phyloP scores from a whole-genome alignment of 2,797 vertebrate species.

The Neosilurus hyrtlii region DNA sequence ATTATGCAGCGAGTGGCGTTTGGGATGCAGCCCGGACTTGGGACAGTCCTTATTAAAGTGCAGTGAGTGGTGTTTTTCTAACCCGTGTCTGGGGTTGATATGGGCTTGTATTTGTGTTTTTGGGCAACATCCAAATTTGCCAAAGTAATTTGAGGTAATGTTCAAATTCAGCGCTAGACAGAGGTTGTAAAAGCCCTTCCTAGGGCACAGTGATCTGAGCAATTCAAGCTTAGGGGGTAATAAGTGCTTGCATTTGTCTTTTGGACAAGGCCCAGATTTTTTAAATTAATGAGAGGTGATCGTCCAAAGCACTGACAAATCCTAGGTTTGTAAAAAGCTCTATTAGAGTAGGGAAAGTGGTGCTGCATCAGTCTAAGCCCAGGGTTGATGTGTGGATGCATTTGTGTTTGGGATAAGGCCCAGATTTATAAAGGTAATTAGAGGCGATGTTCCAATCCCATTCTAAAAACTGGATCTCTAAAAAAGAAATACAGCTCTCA shows the following conservation, averaged over 20 bases:
- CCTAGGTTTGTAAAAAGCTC: not conserved
- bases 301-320: not conserved
- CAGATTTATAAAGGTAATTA: slow-evolving; percentile 3
- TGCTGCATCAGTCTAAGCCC: not conserved
- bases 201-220: not conserved
- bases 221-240: not conserved
- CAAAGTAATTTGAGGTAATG: not conserved
- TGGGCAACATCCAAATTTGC: not conserved
- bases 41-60: not conserved
- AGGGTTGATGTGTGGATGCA: not conserved
- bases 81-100: not conserved
- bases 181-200: not conserved
- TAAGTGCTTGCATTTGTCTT: not conserved
- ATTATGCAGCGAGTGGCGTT: not conserved
- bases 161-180: not conserved
- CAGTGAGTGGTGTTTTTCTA: not conserved
- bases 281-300: not conserved
- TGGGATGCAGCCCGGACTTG: not conserved
- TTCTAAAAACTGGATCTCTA: not conserved
- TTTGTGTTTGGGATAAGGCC: slow-evolving; percentile 2
- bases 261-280: not conserved
- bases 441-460: not conserved
- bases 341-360: not conserved
- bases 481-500: not conserved
- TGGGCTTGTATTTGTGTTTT: not conserved